A percentile compares a stretch with the other conserved stretches of the same genome.
Evolutionary conservation across 2,797 vertebrate species (phyloP).

Genomic region (Cynodonichthys magdalenae): DNA sequence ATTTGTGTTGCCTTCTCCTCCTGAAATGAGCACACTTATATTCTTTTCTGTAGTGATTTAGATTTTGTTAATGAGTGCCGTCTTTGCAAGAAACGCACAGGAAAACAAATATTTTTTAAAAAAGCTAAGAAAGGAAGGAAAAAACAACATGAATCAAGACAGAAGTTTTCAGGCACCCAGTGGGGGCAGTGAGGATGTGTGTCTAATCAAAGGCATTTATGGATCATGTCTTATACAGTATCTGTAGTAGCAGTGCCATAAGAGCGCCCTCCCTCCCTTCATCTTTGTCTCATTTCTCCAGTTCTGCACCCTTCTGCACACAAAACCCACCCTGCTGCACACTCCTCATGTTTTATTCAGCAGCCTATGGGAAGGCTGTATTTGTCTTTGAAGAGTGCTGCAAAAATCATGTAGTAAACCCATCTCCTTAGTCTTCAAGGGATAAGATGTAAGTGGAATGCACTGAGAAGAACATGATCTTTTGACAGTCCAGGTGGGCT

Average conservation of each 20-base stretch:
- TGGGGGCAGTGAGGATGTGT: conserved; percentile 59
- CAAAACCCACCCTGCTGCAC: conserved; percentile 53
- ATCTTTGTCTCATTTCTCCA: conserved; percentile 4
- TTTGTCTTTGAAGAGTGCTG: conserved; percentile 76
- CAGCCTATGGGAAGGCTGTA: conserved; percentile 68
- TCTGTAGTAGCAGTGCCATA: conserved; percentile 62
- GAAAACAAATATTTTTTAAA: not conserved
- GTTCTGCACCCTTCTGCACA: conserved; percentile 15
- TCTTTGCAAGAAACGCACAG: conserved; percentile 9
- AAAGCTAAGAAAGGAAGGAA: conserved; percentile 15
- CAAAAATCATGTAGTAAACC: conserved; percentile 70
- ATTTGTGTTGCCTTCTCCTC: conserved; percentile 49
- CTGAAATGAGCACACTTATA: conserved; percentile 51
- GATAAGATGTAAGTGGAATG: conserved; percentile 52
- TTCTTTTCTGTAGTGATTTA: conserved; percentile 56
- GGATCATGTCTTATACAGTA: conserved; percentile 65
- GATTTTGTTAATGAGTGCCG: conserved; percentile 41
- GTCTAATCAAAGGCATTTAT: conserved; percentile 74
- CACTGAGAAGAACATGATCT: conserved; percentile 49
- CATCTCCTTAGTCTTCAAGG: conserved; percentile 64
- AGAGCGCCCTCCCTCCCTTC: conserved; percentile 42
- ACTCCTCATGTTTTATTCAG: conserved; percentile 83
- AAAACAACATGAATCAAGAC: conserved; percentile 28
- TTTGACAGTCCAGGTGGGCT: conserved; percentile 56
- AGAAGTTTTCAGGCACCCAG: conserved; percentile 58